Evolutionary conservation across 2,113 vertebrate genomes (phyloP).

Genomic region (Hyaena hyaena): DNA sequence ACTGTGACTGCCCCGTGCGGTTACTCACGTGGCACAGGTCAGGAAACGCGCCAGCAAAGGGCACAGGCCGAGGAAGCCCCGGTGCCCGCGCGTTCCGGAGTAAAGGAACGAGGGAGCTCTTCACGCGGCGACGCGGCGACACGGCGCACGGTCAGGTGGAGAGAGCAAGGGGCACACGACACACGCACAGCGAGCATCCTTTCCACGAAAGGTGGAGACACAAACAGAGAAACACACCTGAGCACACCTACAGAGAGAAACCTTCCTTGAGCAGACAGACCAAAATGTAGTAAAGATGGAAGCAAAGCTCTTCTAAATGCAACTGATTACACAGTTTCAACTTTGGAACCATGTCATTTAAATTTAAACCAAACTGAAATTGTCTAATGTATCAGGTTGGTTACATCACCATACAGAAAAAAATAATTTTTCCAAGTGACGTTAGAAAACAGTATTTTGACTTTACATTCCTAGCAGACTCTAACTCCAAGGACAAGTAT

Average conservation of each 20-base stretch:
- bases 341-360: neutral
- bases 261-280: neutral
- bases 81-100: fast-evolving
- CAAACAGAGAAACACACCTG: neutral
- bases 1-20: too few relatives aligned
- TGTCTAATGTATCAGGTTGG: neutral
- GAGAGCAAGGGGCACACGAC: too few relatives aligned
- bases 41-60: neutral
- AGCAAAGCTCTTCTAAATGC: neutral
- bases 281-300: neutral
- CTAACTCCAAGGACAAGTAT: neutral
- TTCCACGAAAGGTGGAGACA: neutral
- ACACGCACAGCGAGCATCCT: too few relatives aligned
- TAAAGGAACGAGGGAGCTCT: neutral
- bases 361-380: neutral
- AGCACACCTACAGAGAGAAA: neutral
- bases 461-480: neutral
- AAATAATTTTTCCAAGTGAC: neutral
- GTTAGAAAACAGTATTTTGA: neutral
- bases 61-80: neutral
- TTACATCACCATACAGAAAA: neutral
- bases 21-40: neutral
- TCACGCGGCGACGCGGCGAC: fast-evolving
- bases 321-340: neutral
- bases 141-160: neutral